Evolutionary conservation across 1,140 invertebrate genomes (phyloP), one percentile per base, ranked within the genome.

Genomic region (Conopomorpha cramerella): DNA sequence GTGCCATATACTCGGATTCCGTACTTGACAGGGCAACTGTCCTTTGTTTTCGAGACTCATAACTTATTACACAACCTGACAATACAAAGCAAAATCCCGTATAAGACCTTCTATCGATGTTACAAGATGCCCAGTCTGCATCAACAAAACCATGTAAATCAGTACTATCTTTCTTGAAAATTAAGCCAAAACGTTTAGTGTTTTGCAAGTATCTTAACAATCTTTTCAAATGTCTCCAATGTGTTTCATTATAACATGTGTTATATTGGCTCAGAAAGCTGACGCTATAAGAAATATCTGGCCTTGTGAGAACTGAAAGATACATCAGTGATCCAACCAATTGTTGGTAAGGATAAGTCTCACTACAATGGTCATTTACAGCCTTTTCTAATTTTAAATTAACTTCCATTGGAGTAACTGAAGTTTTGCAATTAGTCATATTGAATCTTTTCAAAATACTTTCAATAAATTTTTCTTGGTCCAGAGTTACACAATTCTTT

Each of bases 271-370:
- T 61, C 16, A 76, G 32, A 12, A 51, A 47, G 36, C 47, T 65
- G 0, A 78, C 66, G 11, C 66, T 49, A 45, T 45, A 71, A 3
- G 59, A 34, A 11, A 80, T 71, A 44, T 80, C 77, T 11, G 76
- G 77, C 32, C 77, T 30, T 11, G 67, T 74, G 3, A 35, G 34
- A n/a, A 55, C 36, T 4, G 60, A 34, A 4, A 78, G 19, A 48
- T 78, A 78, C 43, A 72, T 55, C 13, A 81, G 44, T 8, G 45
- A 36, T 14, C 63, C 66, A 15, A 76, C 46, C 3, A 68, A 25
- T n/a, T 30, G 27, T 15, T 16, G 12, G 11, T 41, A 36, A 3
- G 10, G 10, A 29, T 15, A 36, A 16, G 36, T 28, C 8, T 27
- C 18, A 14, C 14, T 18, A 38, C 13, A 19, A 3, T 35, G 11